Evolutionary conservation across 2,797 vertebrate species (phyloP), one percentile per base, ranked within the genome.

Genomic region (Lepilemur septentrionalis): DNA sequence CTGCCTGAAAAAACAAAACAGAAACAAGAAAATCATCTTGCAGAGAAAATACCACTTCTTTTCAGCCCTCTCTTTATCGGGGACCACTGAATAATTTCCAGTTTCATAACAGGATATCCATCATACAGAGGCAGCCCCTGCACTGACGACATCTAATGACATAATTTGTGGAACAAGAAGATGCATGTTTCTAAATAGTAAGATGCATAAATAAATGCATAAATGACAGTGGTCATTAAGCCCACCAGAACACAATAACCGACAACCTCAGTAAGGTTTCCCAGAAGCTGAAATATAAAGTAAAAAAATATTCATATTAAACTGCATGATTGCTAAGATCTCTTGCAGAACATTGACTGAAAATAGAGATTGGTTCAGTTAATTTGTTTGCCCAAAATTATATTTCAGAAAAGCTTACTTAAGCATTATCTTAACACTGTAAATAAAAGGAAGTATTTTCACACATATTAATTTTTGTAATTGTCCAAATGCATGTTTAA

Each of bases 401-500:
- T 41, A 86, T 83, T 69, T 14, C 32, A 80, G 12, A 82, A 80
- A 81, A 89, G 17, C 32, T 25, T 35, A 63, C 8, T 55, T 79
- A 79, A 61, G 20, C 70, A 80, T 23, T 11, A 91, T 61, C 41
- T 59, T 30, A 95, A 80, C 9, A 7, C 3, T 85, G 38, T 65
- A 86, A 81, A 72, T n/a, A 30, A 59, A 70, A 61, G 10, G 1
- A 17, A 75, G 11, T 81, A 72, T 87, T 92, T 89, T 69, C 2
- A 89, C 75, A 20, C 11, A 69, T 28, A 32, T 67, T 59, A 57
- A n/a, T 30, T 43, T 61, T 89, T 84, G 0, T 85, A 91, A 70
- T 67, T 43, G 84, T 84, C 20, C 50, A 52, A 80, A 88, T 63
- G 89, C 52, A 90, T 50, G 50, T 85, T 82, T 32, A 78, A 92